These are phyloP conservation scores for Symphodus melops DNA, from an alignment of 2,113 vertebrate genomes.

Conservation along the genomic window DNA sequence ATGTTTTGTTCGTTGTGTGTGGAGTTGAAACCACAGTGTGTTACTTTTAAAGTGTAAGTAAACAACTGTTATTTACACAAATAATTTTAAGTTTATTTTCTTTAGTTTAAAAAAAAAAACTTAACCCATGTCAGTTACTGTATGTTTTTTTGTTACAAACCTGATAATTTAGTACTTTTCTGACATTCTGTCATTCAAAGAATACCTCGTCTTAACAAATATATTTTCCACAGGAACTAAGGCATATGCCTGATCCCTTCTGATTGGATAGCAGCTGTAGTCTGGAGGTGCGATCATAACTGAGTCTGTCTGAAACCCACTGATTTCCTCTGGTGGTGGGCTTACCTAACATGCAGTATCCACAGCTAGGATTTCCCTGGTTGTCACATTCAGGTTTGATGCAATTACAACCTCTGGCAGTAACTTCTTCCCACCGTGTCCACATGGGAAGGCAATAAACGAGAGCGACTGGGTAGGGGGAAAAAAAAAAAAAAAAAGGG, in stretches of 20 bases:
- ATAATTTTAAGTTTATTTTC: too few species aligned
- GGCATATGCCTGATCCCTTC: slow-evolving; percentile 37
- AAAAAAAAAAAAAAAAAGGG: slow-evolving; percentile 32
- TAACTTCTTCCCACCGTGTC: slow-evolving; percentile 44
- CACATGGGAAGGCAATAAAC: slow-evolving; percentile 61
- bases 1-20: too few species aligned
- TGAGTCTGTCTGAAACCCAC: slow-evolving; percentile 49
- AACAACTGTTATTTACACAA: too few species aligned
- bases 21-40: too few species aligned
- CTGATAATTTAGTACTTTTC: slow-evolving; percentile 4
- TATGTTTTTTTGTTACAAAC: too few species aligned
- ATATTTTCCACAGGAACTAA: slow-evolving; percentile 16
- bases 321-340: slow-evolving; percentile 50
- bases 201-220: background rate
- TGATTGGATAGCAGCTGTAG: slow-evolving; percentile 50
- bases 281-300: slow-evolving; percentile 61
- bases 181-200: background rate
- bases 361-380: slow-evolving; percentile 25
- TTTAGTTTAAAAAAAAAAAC: too few species aligned
- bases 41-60: too few species aligned
- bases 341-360: slow-evolving; percentile 49
- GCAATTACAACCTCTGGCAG: slow-evolving; percentile 57
- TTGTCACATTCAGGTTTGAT: slow-evolving; percentile 39
- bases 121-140: too few species aligned
- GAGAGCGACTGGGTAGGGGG: slow-evolving; percentile 39